Evolutionary conservation across 2,113 vertebrate species (phyloP).

Genomic region (Sebastes schlegelii): DNA sequence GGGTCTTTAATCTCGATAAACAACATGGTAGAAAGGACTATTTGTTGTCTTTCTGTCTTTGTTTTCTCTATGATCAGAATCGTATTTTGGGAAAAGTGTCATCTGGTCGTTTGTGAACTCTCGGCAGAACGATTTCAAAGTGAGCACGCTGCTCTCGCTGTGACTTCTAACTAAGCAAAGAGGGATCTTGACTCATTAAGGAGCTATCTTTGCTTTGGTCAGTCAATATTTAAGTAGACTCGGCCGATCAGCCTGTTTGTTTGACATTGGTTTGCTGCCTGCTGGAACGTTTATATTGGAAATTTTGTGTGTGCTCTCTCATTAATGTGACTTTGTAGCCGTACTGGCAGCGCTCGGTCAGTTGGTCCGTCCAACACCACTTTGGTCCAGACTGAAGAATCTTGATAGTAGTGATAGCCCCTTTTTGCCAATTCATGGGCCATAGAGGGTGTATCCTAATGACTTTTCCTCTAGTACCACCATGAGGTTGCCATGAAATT

Average conservation of each 20-base stretch:
- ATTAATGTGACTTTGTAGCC: constrained; percentile 46
- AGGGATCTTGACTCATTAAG: constrained; percentile 57
- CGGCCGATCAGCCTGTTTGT: constrained; percentile 39
- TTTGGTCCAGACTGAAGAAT: background rate
- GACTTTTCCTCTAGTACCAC: background rate
- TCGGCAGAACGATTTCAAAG: constrained; percentile 22
- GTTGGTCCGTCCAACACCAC: background rate
- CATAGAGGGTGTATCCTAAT: background rate
- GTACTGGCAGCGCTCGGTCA: background rate
- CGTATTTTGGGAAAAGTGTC: constrained; percentile 22
- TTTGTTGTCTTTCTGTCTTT: constrained; percentile 9
- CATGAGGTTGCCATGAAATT: too few species aligned
- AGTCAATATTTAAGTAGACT: constrained; percentile 64
- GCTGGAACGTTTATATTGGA: constrained; percentile 33
- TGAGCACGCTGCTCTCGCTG: constrained; percentile 15
- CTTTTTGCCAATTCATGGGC: background rate
- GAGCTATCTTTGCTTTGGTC: constrained; percentile 61
- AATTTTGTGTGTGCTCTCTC: constrained; percentile 24
- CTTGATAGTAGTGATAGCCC: background rate
- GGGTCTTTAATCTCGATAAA: constrained; percentile 23
- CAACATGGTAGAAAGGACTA: constrained; percentile 3
- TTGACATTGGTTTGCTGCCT: constrained; percentile 55
- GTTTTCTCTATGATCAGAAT: background rate
- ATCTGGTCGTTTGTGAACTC: constrained; percentile 33
- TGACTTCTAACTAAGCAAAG: constrained; percentile 28